phyloP scores from a whole-genome alignment of 2,797 vertebrate genomes.

The Cirrhinus molitorella region DNA sequence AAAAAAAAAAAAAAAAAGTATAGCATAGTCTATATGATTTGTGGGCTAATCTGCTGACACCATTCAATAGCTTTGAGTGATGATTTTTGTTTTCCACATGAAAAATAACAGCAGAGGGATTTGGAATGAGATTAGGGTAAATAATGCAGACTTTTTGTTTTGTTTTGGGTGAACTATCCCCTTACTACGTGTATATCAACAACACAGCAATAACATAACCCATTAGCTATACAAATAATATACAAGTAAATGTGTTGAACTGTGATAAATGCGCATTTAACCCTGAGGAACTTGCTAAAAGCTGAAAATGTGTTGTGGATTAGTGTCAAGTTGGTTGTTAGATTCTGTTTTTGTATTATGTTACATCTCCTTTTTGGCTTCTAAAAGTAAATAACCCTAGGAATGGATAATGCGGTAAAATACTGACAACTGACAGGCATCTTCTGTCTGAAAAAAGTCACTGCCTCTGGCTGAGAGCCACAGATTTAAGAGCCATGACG shows the following conservation, averaged over 20 bases:
- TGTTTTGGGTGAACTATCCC: neutral
- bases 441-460: conserved; percentile 5
- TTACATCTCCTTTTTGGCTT: neutral
- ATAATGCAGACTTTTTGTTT: neutral
- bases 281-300: neutral
- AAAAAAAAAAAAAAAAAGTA: no score
- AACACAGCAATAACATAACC: neutral
- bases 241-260: neutral
- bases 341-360: neutral
- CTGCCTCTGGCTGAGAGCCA: conserved; percentile 1
- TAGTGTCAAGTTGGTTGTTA: neutral
- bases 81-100: neutral
- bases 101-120: neutral
- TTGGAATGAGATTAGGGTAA: neutral
- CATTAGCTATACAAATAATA: neutral
- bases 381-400: neutral
- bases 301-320: neutral
- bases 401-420: neutral
- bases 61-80: neutral
- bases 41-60: neutral
- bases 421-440: neutral
- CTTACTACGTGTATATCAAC: neutral
- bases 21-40: neutral
- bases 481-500: neutral
- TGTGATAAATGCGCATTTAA: neutral